Percentiles rank a stretch among this genome's conserved stretches.
These are phyloP conservation scores for Halictus rubicundus DNA, from an alignment of 1,140 invertebrate species.

Conservation along the genomic window DNA sequence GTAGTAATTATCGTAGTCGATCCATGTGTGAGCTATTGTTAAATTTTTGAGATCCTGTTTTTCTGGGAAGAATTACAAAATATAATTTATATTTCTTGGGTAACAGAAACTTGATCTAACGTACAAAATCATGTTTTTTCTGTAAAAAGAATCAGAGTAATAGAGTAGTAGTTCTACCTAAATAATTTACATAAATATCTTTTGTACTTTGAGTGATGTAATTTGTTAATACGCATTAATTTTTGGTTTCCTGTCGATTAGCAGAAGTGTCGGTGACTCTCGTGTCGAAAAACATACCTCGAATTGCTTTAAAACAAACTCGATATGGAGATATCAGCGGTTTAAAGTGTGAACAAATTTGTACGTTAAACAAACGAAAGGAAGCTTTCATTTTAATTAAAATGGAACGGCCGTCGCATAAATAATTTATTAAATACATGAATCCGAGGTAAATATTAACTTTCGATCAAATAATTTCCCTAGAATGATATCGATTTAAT, in stretches of 20 bases:
- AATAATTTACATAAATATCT: not conserved
- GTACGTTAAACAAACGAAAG: not conserved
- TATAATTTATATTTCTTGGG: not conserved
- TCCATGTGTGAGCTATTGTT: no score
- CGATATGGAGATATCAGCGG: not conserved
- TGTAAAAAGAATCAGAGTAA: not conserved
- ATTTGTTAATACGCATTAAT: not conserved
- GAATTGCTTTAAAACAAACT: not conserved
- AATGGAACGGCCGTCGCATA: constrained; percentile 10
- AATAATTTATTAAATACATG: constrained; percentile 14
- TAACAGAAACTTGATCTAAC: not conserved
- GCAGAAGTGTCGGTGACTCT: not conserved
- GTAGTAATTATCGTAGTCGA: no score
- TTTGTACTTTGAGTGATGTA: not conserved
- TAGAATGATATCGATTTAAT: constrained; percentile 25
- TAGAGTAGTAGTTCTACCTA: not conserved
- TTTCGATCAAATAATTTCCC: constrained; percentile 39
- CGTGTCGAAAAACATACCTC: not conserved
- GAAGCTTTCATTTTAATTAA: not conserved
- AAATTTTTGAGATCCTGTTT: no score
- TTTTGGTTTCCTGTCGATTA: no score
- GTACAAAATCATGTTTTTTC: not conserved
- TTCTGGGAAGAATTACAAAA: no score
- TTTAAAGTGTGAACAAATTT: not conserved
- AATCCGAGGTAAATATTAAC: constrained; percentile 24